Conservation (phyloP, 2,797 vertebrate genomes). For the Luscinia luscinia region DNA sequence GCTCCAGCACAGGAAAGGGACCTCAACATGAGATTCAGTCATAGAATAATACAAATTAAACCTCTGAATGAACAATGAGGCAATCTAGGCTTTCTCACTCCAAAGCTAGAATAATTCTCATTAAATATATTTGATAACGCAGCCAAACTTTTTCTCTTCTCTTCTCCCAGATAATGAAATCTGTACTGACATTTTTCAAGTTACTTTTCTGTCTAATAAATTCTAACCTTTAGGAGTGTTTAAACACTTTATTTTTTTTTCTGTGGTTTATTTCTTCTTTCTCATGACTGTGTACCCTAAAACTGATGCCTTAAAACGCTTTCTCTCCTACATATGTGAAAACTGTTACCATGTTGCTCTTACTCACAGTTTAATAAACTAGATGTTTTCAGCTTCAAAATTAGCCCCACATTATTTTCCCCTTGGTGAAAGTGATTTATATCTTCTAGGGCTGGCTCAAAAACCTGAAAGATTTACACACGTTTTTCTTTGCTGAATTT, state of each 20-base stretch:
- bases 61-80: neutral
- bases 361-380: neutral
- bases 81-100: neutral
- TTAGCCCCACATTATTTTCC: neutral
- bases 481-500: neutral
- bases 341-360: neutral
- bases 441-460: neutral
- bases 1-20: neutral
- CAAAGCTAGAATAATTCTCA: neutral
- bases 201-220: neutral
- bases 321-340: neutral
- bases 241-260: neutral
- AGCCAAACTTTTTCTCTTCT: neutral
- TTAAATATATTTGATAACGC: neutral
- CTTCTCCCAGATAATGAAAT: neutral
- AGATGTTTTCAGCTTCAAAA: neutral
- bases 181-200: neutral
- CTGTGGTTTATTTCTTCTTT: neutral
- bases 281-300: neutral
- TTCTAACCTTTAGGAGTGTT: neutral
- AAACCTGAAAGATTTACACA: neutral
- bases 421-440: neutral
- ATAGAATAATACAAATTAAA: neutral
- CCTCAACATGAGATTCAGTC: neutral
- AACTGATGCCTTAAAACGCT: neutral